Base-by-base conservation (phyloP, 1,140 invertebrate species). In the Coenobita brevimanus region DNA sequence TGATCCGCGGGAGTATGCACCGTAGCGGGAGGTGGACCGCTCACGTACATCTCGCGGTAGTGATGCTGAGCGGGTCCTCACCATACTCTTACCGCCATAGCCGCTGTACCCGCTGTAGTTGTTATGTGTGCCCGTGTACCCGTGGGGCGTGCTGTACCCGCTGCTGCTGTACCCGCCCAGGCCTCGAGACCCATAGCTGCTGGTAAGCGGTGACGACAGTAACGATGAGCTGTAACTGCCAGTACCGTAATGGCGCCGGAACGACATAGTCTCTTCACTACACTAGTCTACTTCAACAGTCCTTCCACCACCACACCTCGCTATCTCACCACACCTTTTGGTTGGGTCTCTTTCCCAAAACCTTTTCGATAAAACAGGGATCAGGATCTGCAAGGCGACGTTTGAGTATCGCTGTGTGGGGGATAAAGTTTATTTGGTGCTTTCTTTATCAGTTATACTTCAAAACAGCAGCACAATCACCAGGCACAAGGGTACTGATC, bases 161-260 rank as follows among this genome's bases (percentile, higher is more conserved):
- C 73, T 30, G 57, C 33, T 78, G 82, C 17, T 46, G 75, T 79
- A 79, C 4, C 83, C 83, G 13, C 82, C 82, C n/a, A 85, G 50
- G 38, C 69, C 83, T 21, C 83, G 50, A 1, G 73, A 79, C 36
- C 75, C 62, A 17, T 86, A 86, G 73, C 46, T 76, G 73, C 73
- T 67, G 24, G 57, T 50, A 3, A 86, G 38, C 8, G 83, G 83
- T 13, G 83, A 86, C 0, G 83, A 60, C n/a, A 86, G 24, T 2
- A 86, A 43, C 6, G 83, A 86, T 6, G 83, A 86, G 60, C 83
- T 78, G 60, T 86, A 86, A 43, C 75, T 86, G 24, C 83, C 75
- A 21, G 69, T 75, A 4, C 75, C 73, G 60, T 86, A 79, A 41
- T 79, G 83, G n/a, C 83, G 83, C 36, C 82, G 82, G 71, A 86